Base-by-base conservation (phyloP, 2,888 invertebrate species). In the Formica aserva region DNA sequence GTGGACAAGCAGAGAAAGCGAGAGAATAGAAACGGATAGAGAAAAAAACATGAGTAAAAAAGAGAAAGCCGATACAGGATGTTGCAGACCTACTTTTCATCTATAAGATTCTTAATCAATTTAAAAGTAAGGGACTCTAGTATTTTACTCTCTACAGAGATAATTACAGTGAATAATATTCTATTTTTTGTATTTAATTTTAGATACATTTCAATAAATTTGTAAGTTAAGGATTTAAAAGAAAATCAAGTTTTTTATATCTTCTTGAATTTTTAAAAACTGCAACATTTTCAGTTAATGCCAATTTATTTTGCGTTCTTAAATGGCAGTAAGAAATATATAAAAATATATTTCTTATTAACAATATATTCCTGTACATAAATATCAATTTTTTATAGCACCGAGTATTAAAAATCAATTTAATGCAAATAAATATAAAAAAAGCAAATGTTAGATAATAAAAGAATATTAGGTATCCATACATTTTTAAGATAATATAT, bases 1-100 rank as follows among this genome's bases (percentile, higher is more conserved):
- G 67, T 38, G 48, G 81, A 65, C 22, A 45, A 65, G 38, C 32
- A n/a, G 35, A 63, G 45, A 15, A 78, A 66, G 41, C 76, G 63
- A 82, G 22, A 57, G 18, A n/a, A 55, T 38, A 76, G 76, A 69
- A 32, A 45, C 55, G 18, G 22, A 60, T 45, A 26, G 65, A 57
- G 22, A 52, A 48, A 41, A 41, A 4, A 62, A 55, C 11, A 13
- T 2, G 45, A 62, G 45, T 11, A n/a, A 45, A 22, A 15, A 45
- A 26, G n/a, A 74, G 55, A 67, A 5, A 35, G 26, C 29, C 8
- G 22, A 66, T 78, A 71, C 60, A 62, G 71, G 78, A 32, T 71
- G 78, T 62, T 60, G 13, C 60, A 13, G 78, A 60, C 13, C 13
- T 11, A 26, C 15, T 22, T 41, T 57, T 71, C 45, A 38, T 38